phyloP scores from a whole-genome alignment of 2,113 vertebrate species.

The Antigone vipio region DNA sequence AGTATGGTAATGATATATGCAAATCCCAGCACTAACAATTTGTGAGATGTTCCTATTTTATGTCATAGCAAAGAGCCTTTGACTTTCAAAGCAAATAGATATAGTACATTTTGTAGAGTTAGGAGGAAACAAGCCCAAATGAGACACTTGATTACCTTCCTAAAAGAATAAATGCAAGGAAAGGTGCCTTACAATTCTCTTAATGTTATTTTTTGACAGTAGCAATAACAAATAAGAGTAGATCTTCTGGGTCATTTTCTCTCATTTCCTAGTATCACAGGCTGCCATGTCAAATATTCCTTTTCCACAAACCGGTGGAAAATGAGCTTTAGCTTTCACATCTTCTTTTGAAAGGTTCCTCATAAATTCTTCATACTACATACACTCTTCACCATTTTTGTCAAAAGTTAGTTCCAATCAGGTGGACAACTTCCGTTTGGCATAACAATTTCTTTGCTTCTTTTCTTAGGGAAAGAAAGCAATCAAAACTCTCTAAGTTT shows the following conservation, averaged over 20 bases:
- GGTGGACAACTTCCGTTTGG: neutral
- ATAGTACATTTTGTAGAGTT: neutral
- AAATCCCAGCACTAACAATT: neutral
- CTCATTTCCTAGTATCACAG: neutral
- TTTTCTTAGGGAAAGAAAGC: neutral
- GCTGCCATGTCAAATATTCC: neutral
- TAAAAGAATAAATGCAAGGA: neutral
- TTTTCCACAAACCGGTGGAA: neutral
- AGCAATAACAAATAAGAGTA: neutral
- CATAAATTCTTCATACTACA: neutral
- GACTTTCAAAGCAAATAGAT: neutral
- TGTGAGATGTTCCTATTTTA: neutral
- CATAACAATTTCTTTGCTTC: neutral
- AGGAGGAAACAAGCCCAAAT: neutral
- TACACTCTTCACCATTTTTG: neutral
- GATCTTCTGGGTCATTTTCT: neutral
- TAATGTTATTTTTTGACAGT: neutral
- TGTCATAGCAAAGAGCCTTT: neutral
- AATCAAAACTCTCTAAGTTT: neutral
- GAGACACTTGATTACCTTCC: neutral
- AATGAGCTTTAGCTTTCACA: neutral
- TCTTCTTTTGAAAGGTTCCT: neutral
- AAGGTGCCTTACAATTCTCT: neutral
- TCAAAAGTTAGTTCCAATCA: neutral
- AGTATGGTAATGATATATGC: slow-evolving; percentile 15